Percentiles rank a stretch among this genome's conserved stretches.
These are phyloP conservation scores for Odontophorus gujanensis DNA, from an alignment of 2,113 vertebrate species.

Conservation along the genomic window DNA sequence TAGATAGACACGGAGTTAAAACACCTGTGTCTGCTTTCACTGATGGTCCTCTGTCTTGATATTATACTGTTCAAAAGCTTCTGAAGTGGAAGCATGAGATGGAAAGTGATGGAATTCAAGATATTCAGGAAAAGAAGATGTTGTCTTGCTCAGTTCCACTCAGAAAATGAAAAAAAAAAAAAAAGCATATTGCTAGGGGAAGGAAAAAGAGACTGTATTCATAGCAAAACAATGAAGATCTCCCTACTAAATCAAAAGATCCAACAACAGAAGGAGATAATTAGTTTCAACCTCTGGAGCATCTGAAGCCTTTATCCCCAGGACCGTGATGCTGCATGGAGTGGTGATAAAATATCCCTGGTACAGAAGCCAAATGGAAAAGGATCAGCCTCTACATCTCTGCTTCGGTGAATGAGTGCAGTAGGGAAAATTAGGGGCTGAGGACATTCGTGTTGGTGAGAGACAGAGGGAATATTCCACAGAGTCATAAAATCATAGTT, in stretches of 20 bases:
- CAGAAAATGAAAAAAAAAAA: neutral
- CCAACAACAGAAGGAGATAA: neutral
- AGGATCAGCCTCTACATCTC: neutral
- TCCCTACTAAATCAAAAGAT: neutral
- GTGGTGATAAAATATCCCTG: neutral
- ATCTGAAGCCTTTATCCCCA: neutral
- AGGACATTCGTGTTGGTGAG: neutral
- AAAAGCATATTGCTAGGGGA: neutral
- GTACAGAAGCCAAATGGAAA: neutral
- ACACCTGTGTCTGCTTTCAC: neutral
- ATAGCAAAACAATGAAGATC: neutral
- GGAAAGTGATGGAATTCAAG: neutral
- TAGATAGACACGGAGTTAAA: neutral
- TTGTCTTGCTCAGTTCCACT: neutral
- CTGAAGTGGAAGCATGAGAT: neutral
- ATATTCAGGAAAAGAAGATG: neutral
- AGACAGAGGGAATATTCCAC: accelerated
- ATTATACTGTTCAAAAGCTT: neutral
- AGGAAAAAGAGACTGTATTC: neutral
- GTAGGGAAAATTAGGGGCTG: accelerated
- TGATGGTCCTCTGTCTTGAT: neutral
- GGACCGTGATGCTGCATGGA: neutral
- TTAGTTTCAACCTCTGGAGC: neutral
- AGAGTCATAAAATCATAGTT: too few species aligned
- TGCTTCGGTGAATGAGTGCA: neutral